Evolutionary conservation across 2,888 invertebrate genomes (phyloP), one percentile per base, ranked within the genome.

Genomic region (Caenorhabditis drosophilae): DNA sequence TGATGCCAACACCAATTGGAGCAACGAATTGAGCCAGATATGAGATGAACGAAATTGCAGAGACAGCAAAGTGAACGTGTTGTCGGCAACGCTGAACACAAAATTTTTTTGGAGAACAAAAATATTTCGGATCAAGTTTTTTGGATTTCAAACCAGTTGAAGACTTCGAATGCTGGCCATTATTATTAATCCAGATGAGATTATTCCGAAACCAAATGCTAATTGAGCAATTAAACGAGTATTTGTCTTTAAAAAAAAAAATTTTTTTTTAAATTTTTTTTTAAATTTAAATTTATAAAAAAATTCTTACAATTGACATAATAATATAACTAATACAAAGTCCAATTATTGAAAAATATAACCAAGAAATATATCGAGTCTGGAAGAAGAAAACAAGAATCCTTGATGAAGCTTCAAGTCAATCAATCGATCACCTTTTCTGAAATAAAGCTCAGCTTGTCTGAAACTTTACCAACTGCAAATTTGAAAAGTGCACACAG

Each of bases 141-240:
- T 27, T 11, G 47, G 34, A 46, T 9, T 40, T 22, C 22, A 27
- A 27, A 49, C 42, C 67, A 74, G 20, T 42, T 70, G 70, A 25
- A 67, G 50, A 41, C 64, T 66, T 46, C 66, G 61, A 36, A 70
- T 56, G 4, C 67, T 68, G 38, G 73, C 74, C 47, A 76, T 70
- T 15, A 64, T 57, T 25, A 74, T 76, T 31, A 74, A 31, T 2
- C 72, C 76, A 9, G 63, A 66, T 20, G 68, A 61, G 2, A 70
- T 66, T 20, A 73, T 67, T 0, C 70, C 67, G 2, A 67, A 55
- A 4, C 68, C 73, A 53, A 68, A 76, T 25, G 64, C 70, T 1
- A 73, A 44, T 49, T 74, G 72, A 2, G 64, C 73, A 27, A 66
- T 40, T 16, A 72, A 31, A 0, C 61, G 40, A 27, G 16, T 16